These are phyloP conservation scores for Myocastor coypus DNA, from an alignment of 2,113 vertebrate species.

Conservation along the genomic window DNA sequence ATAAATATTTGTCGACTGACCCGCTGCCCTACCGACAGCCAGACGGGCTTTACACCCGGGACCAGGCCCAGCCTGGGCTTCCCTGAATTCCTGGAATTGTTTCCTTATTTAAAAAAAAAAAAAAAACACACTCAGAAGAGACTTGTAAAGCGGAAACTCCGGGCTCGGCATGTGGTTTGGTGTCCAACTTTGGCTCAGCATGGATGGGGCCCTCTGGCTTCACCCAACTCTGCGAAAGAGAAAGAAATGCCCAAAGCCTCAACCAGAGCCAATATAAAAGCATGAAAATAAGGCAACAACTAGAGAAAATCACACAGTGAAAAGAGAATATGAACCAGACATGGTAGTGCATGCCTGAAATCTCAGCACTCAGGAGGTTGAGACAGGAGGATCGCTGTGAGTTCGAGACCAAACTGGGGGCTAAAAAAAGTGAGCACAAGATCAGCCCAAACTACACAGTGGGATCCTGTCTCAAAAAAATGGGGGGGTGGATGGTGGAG, in stretches of 20 bases:
- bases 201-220: neutral
- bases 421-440: too few species aligned
- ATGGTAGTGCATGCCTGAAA: too few species aligned
- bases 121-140: neutral
- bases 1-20: slow-evolving; percentile 65
- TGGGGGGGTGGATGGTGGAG: too few species aligned
- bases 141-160: slow-evolving; percentile 20
- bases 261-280: neutral
- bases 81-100: slow-evolving; percentile 64
- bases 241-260: neutral
- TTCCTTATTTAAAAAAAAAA: slow-evolving; percentile 54
- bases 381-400: too few species aligned
- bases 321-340: neutral
- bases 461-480: too few species aligned
- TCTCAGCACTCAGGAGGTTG: too few species aligned
- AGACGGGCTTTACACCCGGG: slow-evolving; percentile 12
- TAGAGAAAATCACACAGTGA: neutral
- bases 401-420: too few species aligned
- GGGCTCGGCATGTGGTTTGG: neutral
- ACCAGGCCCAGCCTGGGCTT: neutral
- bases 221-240: neutral
- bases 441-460: too few species aligned
- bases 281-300: neutral
- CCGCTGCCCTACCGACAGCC: slow-evolving; percentile 12
- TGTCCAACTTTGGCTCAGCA: neutral